Evolutionary conservation across 2,888 invertebrate species (phyloP), one percentile per base, ranked within the genome.

Genomic region (Agrenia bidenticulata): DNA sequence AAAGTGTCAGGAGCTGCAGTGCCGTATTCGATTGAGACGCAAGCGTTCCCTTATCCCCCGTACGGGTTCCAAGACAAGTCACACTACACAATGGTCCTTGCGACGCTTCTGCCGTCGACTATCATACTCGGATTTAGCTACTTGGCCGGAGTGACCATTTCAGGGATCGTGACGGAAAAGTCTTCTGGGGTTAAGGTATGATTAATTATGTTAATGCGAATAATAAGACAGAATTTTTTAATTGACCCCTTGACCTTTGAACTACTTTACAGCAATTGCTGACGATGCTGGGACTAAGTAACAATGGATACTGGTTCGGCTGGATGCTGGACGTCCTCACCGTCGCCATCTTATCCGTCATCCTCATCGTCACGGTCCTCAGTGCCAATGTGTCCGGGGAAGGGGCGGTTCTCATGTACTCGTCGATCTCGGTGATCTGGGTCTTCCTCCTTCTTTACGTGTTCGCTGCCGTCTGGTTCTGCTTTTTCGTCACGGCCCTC

Each of bases 31-130:
- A 51, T 68, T 21, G 59, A 64, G 39, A 60, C 49, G 13, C 59
- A 68, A 56, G 62, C 60, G 9, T 60, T 68, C 13, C 64, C 68
- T 0, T 65, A 62, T 41, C 68, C 68, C 4, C 53, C 64, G 11
- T 68, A 60, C 17, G 24, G 37, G 17, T 19, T 21, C 13, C 49
- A 50, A 42, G 60, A 63, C 23, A 65, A 64, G 39, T 39, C 59
- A 0, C 64, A 60, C 15, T 68, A 55, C 42, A 51, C 64, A 5
- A 55, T 60, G 59, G 56, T 68, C 49, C 49, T 68, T 21, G 58
- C 64, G 2, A 60, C 49, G 32, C 51, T 68, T 7, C 42, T 68
- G 1, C 68, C 68, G 1, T 61, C 64, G 2, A 54, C 60, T 15
- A 68, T 64, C 24, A 60, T 68, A n/a, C 53, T 68, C 26, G 64